Evolutionary conservation across 2,888 invertebrate genomes (phyloP).

Genomic region (Cynaeus angustus): DNA sequence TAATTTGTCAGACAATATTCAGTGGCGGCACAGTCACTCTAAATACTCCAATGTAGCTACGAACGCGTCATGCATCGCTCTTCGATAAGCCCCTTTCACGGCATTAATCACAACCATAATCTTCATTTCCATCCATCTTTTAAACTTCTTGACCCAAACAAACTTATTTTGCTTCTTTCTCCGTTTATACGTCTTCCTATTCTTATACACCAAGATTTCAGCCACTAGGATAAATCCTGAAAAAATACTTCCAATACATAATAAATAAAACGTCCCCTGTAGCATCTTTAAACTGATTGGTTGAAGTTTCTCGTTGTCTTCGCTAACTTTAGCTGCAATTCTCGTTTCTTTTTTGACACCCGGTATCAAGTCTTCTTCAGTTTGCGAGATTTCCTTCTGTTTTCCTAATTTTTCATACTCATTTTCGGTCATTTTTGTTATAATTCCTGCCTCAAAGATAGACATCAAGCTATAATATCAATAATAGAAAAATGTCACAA

Average conservation of each 20-base stretch:
- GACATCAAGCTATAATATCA: slow-evolving; percentile 15
- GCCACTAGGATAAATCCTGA: slow-evolving; percentile 70
- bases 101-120: slow-evolving; percentile 10
- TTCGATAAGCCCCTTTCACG: slow-evolving; percentile 55
- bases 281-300: slow-evolving; percentile 83
- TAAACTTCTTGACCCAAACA: slow-evolving; percentile 23
- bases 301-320: slow-evolving; percentile 72
- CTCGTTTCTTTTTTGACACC: slow-evolving; percentile 59
- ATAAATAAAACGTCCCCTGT: slow-evolving; percentile 82
- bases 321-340: slow-evolving; percentile 60
- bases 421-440: slow-evolving; percentile 84
- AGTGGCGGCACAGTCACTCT: slow-evolving; percentile 53
- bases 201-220: slow-evolving; percentile 58
- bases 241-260: slow-evolving; percentile 77
- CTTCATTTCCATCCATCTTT: slow-evolving; percentile 36
- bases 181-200: slow-evolving; percentile 51
- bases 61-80: slow-evolving; percentile 63
- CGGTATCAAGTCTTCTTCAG: slow-evolving; percentile 60
- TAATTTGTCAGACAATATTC: no score
- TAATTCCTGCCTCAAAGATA: slow-evolving; percentile 84
- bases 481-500: no score
- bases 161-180: slow-evolving; percentile 34
- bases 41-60: slow-evolving; percentile 63
- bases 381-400: slow-evolving; percentile 72
- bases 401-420: slow-evolving; percentile 83